phyloP scores from a whole-genome alignment of 92 coral and sea anemone species.

The Porites rus region DNA sequence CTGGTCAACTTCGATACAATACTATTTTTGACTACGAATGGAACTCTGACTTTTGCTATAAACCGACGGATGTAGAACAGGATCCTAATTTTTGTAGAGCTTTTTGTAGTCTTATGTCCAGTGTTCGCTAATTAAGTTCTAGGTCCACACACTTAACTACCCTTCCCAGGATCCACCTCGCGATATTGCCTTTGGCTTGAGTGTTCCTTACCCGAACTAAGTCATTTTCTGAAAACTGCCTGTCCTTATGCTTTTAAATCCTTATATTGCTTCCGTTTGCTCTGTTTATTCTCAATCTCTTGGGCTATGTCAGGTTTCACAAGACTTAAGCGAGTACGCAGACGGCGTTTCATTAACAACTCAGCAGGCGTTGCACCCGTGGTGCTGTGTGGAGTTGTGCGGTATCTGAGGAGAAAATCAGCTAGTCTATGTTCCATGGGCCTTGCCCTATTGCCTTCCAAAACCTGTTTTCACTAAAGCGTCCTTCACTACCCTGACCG shows the following conservation, averaged over 20 bases:
- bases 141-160: conserved; percentile 24
- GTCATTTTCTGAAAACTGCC: conserved; percentile 46
- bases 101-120: background rate
- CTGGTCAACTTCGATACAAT: too few relatives aligned
- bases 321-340: conserved; percentile 49
- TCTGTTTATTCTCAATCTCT: conserved; percentile 40
- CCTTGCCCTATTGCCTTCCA: conserved; percentile 26
- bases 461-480: conserved; percentile 26
- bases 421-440: conserved; percentile 41
- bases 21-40: too few relatives aligned
- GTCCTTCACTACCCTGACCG: conserved; percentile 15
- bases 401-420: conserved; percentile 13
- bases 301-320: conserved; percentile 55
- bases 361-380: conserved; percentile 38
- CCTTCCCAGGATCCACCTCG: conserved; percentile 30
- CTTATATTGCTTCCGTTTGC: conserved; percentile 38
- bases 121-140: conserved; percentile 35
- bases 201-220: conserved; percentile 38
- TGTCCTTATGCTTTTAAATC: conserved; percentile 33
- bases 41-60: too few relatives aligned
- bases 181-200: conserved; percentile 31
- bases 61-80: too few relatives aligned
- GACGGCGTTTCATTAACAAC: conserved; percentile 35
- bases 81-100: too few relatives aligned
- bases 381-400: conserved; percentile 31